A percentile compares a stretch with the other conserved stretches of the same genome.
Conservation (phyloP, 2,113 vertebrate genomes). For the Addax nasomaculatus region DNA sequence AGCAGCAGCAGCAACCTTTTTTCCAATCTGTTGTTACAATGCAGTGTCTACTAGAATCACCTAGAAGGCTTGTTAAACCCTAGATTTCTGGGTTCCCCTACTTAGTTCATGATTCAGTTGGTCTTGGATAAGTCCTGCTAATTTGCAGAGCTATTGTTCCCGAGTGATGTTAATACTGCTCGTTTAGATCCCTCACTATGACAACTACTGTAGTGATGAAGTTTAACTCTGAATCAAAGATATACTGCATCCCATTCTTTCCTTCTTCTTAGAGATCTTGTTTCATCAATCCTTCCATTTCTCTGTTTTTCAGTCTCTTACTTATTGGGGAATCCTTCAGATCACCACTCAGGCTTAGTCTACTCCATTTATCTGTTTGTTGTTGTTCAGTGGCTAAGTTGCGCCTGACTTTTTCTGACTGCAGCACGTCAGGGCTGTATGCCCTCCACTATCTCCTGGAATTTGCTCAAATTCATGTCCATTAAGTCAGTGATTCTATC, state of each 20-base stretch:
- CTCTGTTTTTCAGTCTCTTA: background rate
- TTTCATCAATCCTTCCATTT: background rate
- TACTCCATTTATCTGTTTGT: background rate
- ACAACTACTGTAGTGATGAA: background rate
- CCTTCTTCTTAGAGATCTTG: background rate
- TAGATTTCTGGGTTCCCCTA: background rate
- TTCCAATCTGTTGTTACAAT: background rate
- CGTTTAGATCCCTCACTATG: background rate
- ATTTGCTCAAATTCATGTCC: background rate
- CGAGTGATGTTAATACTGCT: background rate
- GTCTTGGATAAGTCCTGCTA: background rate
- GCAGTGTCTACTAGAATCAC: background rate
- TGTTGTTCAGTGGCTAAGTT: background rate
- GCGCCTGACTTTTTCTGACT: background rate
- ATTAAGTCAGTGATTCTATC: background rate
- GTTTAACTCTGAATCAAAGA: background rate
- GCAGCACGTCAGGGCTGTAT: background rate
- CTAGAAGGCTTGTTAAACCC: background rate
- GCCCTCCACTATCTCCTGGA: background rate
- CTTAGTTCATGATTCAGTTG: background rate
- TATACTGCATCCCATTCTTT: background rate
- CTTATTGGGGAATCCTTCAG: background rate
- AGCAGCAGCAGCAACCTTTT: background rate
- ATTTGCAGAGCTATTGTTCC: background rate
- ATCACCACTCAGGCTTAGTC: background rate